Conservation (phyloP, 2,113 vertebrate species). For the Caloenas nicobarica region DNA sequence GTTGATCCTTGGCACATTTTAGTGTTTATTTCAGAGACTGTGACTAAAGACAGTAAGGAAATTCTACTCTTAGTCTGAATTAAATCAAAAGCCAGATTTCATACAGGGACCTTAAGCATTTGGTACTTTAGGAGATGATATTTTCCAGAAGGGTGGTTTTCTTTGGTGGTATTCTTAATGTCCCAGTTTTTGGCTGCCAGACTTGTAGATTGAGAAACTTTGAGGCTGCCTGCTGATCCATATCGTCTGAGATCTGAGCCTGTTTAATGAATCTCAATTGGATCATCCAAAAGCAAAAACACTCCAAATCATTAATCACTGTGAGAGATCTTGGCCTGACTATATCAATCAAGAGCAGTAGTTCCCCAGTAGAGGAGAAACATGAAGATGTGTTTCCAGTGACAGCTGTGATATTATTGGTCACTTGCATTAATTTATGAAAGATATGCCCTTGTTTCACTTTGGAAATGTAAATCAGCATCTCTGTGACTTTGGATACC, state of each 20-base stretch:
- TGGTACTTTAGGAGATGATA: not conserved
- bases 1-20: not conserved
- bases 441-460: not conserved
- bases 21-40: not conserved
- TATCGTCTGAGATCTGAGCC: not conserved
- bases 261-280: conserved; percentile 2
- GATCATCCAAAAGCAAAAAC: conserved; percentile 29
- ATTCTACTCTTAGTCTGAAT: not conserved
- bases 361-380: not conserved
- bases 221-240: conserved; percentile 4
- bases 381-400: not conserved
- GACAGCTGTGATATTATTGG: not conserved
- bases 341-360: not conserved
- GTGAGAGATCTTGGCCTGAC: not conserved
- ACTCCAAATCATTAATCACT: not conserved
- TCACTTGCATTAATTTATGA: not conserved
- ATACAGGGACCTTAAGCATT: not conserved
- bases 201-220: not conserved
- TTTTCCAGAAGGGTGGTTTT: conserved; percentile 4
- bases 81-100: not conserved
- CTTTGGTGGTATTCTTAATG: not conserved
- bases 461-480: not conserved
- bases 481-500: not conserved
- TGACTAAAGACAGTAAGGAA: not conserved
- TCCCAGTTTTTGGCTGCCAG: not conserved